phyloP scores from a whole-genome alignment of 92 coral and sea anemone genomes.

The Palythoa caribaeorum region DNA sequence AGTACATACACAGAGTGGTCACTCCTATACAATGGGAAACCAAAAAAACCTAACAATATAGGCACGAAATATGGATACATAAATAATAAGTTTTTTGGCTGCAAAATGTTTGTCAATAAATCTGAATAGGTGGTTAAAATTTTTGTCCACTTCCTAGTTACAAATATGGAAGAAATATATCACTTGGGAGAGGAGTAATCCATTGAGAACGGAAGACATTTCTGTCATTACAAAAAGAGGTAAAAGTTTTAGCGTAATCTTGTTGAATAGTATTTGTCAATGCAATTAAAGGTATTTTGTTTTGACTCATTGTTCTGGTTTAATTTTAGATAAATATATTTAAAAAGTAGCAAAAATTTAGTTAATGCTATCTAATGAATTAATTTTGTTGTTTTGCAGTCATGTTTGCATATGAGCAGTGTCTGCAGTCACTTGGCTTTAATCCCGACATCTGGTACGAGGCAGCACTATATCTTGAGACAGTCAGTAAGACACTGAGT shows the following conservation, averaged over 20 bases:
- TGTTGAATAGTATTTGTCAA: background rate
- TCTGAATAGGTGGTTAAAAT: background rate
- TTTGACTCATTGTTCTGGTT: no score
- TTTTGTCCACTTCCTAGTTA: slow-evolving; percentile 58
- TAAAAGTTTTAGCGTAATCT: background rate
- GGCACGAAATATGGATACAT: no score
- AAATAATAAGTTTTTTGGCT: no score
- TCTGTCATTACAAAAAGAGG: slow-evolving; percentile 87
- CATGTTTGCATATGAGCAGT: slow-evolving; percentile 97
- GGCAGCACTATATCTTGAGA: slow-evolving; percentile 88
- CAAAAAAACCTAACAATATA: no score
- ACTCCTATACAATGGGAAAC: no score
- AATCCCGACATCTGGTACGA: slow-evolving; percentile 97
- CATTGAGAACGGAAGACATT: slow-evolving; percentile 89
- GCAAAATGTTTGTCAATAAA: no score
- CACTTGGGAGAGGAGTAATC: slow-evolving; percentile 94
- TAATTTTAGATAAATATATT: no score
- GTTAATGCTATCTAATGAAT: no score
- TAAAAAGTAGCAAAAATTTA: no score
- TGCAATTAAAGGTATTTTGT: background rate
- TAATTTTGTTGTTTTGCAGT: slow-evolving; percentile 57
- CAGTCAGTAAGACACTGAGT: slow-evolving; percentile 82
- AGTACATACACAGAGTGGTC: no score
- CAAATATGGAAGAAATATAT: slow-evolving; percentile 98
- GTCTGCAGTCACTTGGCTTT: slow-evolving; percentile 90